These are phyloP conservation scores for Pseudoips prasinana DNA, from an alignment of 2,888 invertebrate species.

Conservation along the genomic window DNA sequence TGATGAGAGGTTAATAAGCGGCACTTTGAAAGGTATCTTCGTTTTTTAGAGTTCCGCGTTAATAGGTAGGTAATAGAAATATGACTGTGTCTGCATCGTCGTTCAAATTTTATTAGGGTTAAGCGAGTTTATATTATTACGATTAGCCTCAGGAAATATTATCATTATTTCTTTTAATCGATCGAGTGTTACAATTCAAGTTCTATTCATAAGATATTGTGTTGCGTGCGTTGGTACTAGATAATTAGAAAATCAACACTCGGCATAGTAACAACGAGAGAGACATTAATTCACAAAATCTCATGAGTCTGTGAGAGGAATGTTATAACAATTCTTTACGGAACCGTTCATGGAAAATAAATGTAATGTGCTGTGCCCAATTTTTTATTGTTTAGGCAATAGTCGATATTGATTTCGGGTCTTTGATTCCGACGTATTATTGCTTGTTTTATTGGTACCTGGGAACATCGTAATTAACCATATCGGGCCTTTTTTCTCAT, in stretches of 20 bases:
- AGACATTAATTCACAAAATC: constrained; percentile 34
- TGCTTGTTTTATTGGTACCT: constrained; percentile 81
- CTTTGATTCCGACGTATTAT: constrained; percentile 78
- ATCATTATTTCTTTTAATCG: constrained; percentile 24
- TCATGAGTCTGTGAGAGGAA: constrained; percentile 52
- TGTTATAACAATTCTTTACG: constrained; percentile 68
- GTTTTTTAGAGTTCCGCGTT: constrained; percentile 75
- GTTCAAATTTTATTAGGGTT: constrained; percentile 60
- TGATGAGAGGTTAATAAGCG: constrained; percentile 83
- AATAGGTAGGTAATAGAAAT: constrained; percentile 63
- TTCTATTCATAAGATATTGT: constrained; percentile 12
- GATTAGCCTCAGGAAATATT: constrained; percentile 28
- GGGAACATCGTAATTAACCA: constrained; percentile 79
- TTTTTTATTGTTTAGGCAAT: constrained; percentile 80
- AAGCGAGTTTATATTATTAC: constrained; percentile 39
- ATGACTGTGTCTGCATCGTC: constrained; percentile 56
- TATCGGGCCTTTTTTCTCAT: constrained; percentile 75
- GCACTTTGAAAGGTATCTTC: constrained; percentile 78
- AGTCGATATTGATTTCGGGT: constrained; percentile 80
- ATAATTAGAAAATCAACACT: constrained; percentile 31
- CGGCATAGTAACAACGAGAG: constrained; percentile 26
- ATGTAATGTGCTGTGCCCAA: constrained; percentile 77
- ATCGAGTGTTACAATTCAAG: constrained; percentile 18
- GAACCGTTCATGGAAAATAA: constrained; percentile 73
- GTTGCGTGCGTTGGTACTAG: constrained; percentile 13